Base-by-base conservation (phyloP, 2,797 vertebrate genomes). In the Sebastes kiyomatsui region DNA sequence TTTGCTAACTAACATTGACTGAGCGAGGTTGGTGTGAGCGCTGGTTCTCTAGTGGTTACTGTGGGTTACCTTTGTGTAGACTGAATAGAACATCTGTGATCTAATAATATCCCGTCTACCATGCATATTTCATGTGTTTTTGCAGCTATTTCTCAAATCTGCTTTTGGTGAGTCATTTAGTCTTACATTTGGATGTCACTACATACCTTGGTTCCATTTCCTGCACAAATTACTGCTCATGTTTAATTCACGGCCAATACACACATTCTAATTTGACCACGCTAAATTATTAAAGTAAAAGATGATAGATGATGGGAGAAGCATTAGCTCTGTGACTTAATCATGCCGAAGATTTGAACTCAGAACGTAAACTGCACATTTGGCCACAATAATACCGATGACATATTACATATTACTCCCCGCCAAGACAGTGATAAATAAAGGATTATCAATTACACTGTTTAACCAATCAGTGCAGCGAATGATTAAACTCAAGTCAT, bases 51-150 rank as follows among this genome's bases (percentile, higher is more conserved):
- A 14, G 56, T 85, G 81, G 85, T 91, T 88, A 89, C 75, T 58
- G 84, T 69, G 66, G 70, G 87, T 93, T 92, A 92, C 90, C 91
- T 89, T 92, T 93, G 88, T 88, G 88, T 92, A 77, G 90, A 84
- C 90, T 85, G 92, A 93, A 90, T 74, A 90, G 92, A 94, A 91
- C 92, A 92, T 93, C 90, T 93, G 88, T 87, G 88, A 88, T 91
- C 94, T 94, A 95, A 94, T 94, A 93, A 94, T 95, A 94, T 87
- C 88, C 84, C 52, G 18, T 67, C 67, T 72, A 55, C 60, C 88
- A 95, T 95, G 89, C 92, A 95, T 95, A 94, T 95, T 95, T 94
- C 77, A 95, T 95, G 91, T 94, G 94, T 95, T 94, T 95, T 95
- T 85, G 88, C 89, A 92, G 90, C 92, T 86, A 94, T 94, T 94